phyloP scores from a whole-genome alignment of 2,797 vertebrate genomes.

The Natrix natrix region DNA sequence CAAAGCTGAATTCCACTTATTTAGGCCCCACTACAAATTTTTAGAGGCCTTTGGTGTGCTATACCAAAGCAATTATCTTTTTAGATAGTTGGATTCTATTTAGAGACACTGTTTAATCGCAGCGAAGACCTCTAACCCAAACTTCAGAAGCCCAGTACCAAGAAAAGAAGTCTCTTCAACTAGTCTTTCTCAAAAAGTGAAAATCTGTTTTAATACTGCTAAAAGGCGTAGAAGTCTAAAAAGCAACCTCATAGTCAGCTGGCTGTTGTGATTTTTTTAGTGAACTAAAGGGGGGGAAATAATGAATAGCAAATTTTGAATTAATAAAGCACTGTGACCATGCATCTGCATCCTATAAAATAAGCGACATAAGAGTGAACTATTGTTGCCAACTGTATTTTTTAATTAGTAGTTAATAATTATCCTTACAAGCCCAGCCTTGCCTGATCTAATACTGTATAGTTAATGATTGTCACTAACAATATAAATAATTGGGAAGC shows the following conservation, averaged over 20 bases:
- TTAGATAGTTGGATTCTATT: background rate
- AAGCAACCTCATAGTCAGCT: background rate
- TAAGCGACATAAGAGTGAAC: background rate
- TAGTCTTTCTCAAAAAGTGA: background rate
- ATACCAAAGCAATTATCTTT: background rate
- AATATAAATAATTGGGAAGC: background rate
- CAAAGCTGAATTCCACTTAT: background rate
- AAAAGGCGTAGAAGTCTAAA: background rate
- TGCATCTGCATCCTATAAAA: background rate
- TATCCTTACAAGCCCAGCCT: conserved; percentile 1
- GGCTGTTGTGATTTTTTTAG: background rate
- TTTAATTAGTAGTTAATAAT: conserved; percentile 12
- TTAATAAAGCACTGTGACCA: background rate
- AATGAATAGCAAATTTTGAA: background rate
- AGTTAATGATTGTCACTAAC: background rate
- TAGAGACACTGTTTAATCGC: background rate
- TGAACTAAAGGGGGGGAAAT: background rate
- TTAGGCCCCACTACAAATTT: background rate
- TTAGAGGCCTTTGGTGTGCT: background rate
- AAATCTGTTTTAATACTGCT: background rate
- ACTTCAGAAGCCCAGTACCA: background rate
- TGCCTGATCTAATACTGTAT: background rate
- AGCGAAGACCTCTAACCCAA: background rate
- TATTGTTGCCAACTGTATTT: background rate
- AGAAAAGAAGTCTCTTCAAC: background rate